Percentiles rank a stretch among this genome's conserved stretches.
Conservation (phyloP, 2,113 vertebrate species). For the Rhodinocichla rosea region DNA sequence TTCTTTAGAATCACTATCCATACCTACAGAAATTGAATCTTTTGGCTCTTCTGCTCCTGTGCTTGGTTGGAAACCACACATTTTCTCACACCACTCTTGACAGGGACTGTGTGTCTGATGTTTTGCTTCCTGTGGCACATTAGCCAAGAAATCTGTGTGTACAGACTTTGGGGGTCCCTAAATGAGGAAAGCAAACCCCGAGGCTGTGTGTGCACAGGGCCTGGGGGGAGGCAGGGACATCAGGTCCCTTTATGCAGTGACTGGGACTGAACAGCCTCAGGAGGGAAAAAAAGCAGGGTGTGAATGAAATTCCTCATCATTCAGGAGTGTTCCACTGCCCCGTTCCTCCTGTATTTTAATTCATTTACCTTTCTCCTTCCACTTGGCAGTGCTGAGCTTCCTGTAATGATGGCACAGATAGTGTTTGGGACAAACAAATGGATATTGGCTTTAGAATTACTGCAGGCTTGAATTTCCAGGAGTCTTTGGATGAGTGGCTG, state of each 20-base stretch:
- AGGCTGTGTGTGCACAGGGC: not conserved
- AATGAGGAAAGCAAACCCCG: rapidly evolving
- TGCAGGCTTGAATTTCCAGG: not conserved
- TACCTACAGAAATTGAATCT: not conserved
- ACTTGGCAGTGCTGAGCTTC: not conserved
- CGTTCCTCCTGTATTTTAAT: not conserved
- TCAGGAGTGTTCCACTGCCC: not conserved
- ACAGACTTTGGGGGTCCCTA: not conserved
- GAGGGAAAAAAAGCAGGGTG: not conserved
- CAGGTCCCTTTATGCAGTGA: not conserved
- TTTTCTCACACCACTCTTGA: not conserved
- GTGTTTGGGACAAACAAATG: not conserved
- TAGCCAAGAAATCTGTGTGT: not conserved
- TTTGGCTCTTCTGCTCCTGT: not conserved
- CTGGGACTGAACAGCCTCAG: not conserved
- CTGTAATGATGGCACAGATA: not conserved
- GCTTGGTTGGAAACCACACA: not conserved
- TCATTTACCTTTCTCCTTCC: not conserved
- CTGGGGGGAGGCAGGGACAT: not conserved
- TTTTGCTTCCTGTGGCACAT: not conserved
- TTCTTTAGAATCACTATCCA: not conserved
- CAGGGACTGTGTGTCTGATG: not conserved
- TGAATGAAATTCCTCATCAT: not conserved
- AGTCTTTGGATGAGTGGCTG: not conserved
- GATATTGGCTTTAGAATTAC: not conserved